Conservation (phyloP, 2,888 invertebrate species). For the Labia minor region DNA sequence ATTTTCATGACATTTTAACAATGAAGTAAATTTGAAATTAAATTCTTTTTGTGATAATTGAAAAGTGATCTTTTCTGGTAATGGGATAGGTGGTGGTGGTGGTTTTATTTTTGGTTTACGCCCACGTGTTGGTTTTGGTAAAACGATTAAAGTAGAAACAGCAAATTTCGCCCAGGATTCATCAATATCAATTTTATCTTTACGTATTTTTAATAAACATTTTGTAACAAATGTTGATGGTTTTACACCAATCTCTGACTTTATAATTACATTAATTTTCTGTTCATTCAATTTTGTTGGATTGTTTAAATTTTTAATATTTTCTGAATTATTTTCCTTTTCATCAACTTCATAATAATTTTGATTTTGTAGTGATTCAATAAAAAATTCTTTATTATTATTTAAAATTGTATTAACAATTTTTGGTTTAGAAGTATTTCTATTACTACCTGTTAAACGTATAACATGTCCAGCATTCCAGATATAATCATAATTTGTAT, state of each 20-base stretch:
- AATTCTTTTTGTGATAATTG: slow-evolving; percentile 26
- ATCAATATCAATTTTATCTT: slow-evolving; percentile 38
- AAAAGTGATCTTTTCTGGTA: slow-evolving; percentile 24
- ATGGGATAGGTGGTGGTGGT: background rate
- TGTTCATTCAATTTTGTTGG: slow-evolving; percentile 34
- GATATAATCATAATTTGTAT: background rate
- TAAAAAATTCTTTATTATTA: too few species aligned
- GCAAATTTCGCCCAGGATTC: slow-evolving; percentile 46
- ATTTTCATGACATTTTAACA: slow-evolving; percentile 23
- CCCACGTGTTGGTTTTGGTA: background rate
- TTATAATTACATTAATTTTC: slow-evolving; percentile 40
- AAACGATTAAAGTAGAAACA: slow-evolving; percentile 39
- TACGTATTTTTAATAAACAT: slow-evolving; percentile 37
- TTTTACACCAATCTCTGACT: slow-evolving; percentile 39
- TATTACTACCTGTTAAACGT: background rate
- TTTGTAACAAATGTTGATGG: slow-evolving; percentile 39
- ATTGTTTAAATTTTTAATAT: slow-evolving; percentile 32
- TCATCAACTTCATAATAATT: too few species aligned
- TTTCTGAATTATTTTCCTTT: too few species aligned
- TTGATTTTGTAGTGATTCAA: too few species aligned
- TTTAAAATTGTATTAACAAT: background rate
- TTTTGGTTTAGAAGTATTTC: background rate
- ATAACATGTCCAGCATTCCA: background rate
- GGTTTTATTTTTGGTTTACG: background rate
- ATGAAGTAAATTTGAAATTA: slow-evolving; percentile 4